Evolutionary conservation across 2,113 vertebrate species (phyloP).

Genomic region (Spea bombifrons): DNA sequence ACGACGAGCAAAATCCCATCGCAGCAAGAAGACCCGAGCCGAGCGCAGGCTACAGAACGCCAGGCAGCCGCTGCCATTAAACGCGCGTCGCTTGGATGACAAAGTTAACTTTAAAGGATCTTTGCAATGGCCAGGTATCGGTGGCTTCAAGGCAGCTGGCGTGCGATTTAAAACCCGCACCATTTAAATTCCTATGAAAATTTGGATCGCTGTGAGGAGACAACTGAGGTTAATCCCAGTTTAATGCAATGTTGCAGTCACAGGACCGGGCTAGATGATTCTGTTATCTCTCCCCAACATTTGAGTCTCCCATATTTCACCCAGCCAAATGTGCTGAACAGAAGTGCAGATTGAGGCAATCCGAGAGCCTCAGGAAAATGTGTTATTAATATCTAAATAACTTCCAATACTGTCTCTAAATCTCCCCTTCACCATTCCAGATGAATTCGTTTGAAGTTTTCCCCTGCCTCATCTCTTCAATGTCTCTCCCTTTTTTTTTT

Average conservation of each 20-base stretch:
- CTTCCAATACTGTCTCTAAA: constrained; percentile 96
- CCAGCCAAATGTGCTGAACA: constrained; percentile 95
- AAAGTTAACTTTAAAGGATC: constrained; percentile 26
- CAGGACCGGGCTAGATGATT: constrained; percentile 89
- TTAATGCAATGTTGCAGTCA: constrained; percentile 90
- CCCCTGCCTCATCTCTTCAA: constrained; percentile 77
- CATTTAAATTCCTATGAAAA: constrained; percentile 84
- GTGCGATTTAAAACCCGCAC: constrained; percentile 69
- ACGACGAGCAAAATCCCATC: constrained; percentile 18
- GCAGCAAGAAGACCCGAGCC: not conserved
- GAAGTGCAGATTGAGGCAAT: constrained; percentile 88
- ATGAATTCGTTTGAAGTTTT: constrained; percentile 98
- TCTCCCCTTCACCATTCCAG: constrained; percentile 88
- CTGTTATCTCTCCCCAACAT: constrained; percentile 98
- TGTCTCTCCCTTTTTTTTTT: constrained; percentile 36
- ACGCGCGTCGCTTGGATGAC: not conserved
- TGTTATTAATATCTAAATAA: constrained; percentile 99
- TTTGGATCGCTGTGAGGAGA: constrained; percentile 73
- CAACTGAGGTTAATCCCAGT: constrained; percentile 94
- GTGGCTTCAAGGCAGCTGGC: constrained; percentile 62
- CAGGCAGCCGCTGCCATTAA: not conserved
- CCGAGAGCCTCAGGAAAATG: constrained; percentile 95
- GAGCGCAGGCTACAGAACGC: not conserved
- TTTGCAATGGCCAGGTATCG: constrained; percentile 54
- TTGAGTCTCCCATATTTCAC: constrained; percentile 96